phyloP scores from a whole-genome alignment of 2,113 vertebrate species.

The Pachycephala philippinensis region DNA sequence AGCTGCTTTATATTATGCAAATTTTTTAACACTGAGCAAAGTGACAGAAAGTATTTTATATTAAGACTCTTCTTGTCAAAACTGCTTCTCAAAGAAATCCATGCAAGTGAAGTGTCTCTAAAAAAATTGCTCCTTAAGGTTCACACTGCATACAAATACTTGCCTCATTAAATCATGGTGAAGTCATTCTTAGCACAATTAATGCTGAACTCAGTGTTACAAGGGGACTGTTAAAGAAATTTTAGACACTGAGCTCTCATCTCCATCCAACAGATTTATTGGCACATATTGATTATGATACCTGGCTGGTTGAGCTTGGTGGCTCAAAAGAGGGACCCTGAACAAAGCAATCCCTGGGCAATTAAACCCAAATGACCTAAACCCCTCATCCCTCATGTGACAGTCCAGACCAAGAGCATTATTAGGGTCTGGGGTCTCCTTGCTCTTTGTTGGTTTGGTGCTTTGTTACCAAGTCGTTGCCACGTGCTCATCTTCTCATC shows the following conservation, averaged over 20 bases:
- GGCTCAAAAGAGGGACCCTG: not conserved
- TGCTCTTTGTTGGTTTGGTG: not conserved
- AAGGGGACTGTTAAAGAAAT: not conserved
- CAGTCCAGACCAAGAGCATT: not conserved
- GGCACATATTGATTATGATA: not conserved
- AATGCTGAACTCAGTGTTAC: not conserved
- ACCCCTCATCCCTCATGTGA: not conserved
- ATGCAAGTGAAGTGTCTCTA: slow-evolving; percentile 11
- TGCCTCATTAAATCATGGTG: not conserved
- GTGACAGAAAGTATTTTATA: slow-evolving; percentile 58
- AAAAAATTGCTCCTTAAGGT: slow-evolving; percentile 4
- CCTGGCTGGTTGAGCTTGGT: not conserved
- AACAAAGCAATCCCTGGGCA: not conserved
- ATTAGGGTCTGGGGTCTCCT: not conserved
- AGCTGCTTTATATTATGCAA: slow-evolving; percentile 48
- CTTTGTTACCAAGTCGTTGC: not conserved
- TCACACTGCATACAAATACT: slow-evolving; percentile 40
- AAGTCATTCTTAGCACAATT: not conserved
- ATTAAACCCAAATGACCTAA: not conserved
- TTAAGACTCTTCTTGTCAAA: slow-evolving; percentile 56
- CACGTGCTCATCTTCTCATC: not conserved
- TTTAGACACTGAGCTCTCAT: not conserved
- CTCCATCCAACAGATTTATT: not conserved
- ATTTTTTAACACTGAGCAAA: slow-evolving; percentile 48
- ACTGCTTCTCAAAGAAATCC: slow-evolving; percentile 34